These are phyloP conservation scores for Cuculus canorus DNA, from an alignment of 2,797 vertebrate species.

Conservation along the genomic window DNA sequence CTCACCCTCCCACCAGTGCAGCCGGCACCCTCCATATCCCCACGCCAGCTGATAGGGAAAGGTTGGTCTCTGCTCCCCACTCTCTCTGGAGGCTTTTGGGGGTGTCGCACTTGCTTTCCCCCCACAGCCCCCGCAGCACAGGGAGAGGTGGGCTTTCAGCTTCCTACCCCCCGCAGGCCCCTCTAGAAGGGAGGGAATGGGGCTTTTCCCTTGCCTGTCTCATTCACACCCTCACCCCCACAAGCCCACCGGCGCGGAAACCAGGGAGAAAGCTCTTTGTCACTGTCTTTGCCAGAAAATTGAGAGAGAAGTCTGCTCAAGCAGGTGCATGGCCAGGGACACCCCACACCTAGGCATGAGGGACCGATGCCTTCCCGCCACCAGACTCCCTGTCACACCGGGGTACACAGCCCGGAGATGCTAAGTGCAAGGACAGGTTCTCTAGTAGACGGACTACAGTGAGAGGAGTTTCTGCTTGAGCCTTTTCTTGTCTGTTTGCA, in stretches of 20 bases:
- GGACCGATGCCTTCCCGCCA: neutral
- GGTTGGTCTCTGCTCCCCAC: rapidly evolving
- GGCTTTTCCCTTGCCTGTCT: neutral
- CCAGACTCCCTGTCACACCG: rapidly evolving
- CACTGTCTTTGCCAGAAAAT: neutral
- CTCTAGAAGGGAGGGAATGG: conserved; percentile 6
- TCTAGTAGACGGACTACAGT: rapidly evolving
- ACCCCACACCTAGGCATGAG: rapidly evolving
- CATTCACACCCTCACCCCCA: neutral
- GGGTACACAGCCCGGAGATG: neutral
- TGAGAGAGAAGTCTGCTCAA: neutral
- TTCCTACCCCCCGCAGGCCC: neutral
- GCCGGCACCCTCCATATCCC: neutral
- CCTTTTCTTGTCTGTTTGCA: neutral
- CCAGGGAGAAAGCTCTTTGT: neutral
- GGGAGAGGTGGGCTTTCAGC: neutral
- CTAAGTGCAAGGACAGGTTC: neutral
- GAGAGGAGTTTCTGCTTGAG: neutral
- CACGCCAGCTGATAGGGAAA: neutral
- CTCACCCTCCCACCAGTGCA: neutral
- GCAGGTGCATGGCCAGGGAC: neutral
- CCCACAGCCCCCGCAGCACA: rapidly evolving
- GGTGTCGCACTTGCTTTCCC: neutral
- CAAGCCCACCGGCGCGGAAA: neutral
- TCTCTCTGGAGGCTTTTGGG: neutral